Conservation (phyloP, 2,113 vertebrate species). For the Indri indri region DNA sequence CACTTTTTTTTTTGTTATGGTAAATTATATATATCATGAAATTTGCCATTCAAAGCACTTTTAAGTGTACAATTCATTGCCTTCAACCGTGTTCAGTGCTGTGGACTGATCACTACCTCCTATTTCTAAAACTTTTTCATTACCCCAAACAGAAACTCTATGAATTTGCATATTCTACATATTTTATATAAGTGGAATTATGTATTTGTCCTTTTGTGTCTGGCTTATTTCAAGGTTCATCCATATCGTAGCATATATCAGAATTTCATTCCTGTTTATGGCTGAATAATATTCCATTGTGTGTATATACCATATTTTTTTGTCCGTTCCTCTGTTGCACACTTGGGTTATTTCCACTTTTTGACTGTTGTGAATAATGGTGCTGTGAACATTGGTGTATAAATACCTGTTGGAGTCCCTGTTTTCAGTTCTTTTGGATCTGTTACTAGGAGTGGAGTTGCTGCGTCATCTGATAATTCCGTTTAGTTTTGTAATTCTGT, state of each 20-base stretch:
- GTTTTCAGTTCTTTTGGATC: neutral
- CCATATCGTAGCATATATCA: neutral
- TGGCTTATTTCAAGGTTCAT: neutral
- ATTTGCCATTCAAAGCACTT: neutral
- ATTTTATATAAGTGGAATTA: neutral
- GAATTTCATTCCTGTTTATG: neutral
- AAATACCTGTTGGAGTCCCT: neutral
- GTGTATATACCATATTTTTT: neutral
- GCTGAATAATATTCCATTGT: neutral
- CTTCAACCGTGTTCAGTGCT: neutral
- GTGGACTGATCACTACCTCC: neutral
- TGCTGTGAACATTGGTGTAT: neutral
- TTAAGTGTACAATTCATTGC: neutral
- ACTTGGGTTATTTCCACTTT: neutral
- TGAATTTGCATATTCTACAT: neutral
- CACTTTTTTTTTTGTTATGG: neutral
- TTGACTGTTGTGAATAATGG: neutral
- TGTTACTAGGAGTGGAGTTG: neutral
- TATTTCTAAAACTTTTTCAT: neutral
- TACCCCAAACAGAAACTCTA: neutral
- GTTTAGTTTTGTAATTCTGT: neutral
- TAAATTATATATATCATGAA: neutral
- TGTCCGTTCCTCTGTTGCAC: neutral
- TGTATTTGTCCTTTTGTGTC: neutral
- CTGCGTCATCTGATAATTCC: neutral